Conservation (phyloP, 2,888 invertebrate genomes). For the Terebella lapidaria region DNA sequence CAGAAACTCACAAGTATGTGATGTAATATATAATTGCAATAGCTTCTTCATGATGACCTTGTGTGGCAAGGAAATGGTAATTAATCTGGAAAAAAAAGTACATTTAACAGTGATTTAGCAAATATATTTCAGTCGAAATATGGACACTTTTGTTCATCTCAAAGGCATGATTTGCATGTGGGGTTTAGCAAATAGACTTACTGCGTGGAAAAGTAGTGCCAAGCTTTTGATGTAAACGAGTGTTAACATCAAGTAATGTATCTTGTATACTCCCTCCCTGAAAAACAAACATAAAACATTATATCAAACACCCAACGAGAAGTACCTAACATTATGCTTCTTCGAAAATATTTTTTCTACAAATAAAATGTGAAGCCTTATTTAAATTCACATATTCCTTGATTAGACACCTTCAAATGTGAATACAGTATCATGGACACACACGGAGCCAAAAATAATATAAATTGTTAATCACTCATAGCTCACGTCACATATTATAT, state of each 20-base stretch:
- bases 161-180: neutral
- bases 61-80: conserved; percentile 81
- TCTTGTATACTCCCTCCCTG: conserved; percentile 69
- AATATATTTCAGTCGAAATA: neutral
- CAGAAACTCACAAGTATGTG: conserved; percentile 92
- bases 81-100: conserved; percentile 48
- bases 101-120: neutral
- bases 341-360: too few relatives aligned
- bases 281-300: neutral
- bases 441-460: too few relatives aligned
- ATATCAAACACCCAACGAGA: neutral
- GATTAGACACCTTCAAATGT: too few relatives aligned
- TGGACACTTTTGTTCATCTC: too few relatives aligned
- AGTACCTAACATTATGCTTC: too few relatives aligned
- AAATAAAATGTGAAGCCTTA: too few relatives aligned
- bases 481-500: too few relatives aligned
- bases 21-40: conserved; percentile 98
- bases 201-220: conserved; percentile 87
- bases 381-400: too few relatives aligned
- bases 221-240: conserved; percentile 86
- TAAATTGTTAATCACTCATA: too few relatives aligned
- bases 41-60: conserved; percentile 89
- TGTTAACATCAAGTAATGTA: conserved; percentile 94
- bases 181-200: conserved; percentile 31
- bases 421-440: too few relatives aligned